phyloP scores from a whole-genome alignment of 2,888 invertebrate genomes.

The Pristionchus maxplancki region DNA sequence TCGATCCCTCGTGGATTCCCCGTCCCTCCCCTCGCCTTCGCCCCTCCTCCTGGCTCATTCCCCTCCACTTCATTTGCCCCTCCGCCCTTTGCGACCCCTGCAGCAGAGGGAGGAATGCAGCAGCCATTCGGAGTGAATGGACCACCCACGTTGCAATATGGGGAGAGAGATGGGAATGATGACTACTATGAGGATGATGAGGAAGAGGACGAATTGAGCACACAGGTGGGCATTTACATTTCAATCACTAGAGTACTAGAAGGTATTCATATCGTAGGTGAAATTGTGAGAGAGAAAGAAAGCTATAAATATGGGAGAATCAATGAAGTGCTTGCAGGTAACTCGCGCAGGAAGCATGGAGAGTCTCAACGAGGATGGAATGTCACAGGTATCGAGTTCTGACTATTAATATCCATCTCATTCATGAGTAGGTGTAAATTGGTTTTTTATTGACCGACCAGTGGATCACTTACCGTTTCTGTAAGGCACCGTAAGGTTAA shows the following conservation, averaged over 20 bases:
- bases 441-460: background rate
- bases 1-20: constrained; percentile 2
- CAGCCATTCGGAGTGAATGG: constrained; percentile 7
- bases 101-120: background rate
- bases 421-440: background rate
- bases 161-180: background rate
- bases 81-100: background rate
- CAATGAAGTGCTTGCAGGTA: no score
- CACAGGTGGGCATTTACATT: background rate
- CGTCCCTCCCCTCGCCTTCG: background rate
- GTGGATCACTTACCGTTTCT: background rate
- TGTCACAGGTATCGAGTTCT: background rate
- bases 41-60: background rate
- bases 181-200: constrained; percentile 10
- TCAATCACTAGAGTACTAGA: no score
- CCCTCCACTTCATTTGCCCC: constrained; percentile 24
- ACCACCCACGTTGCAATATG: constrained; percentile 9
- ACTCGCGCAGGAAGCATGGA: constrained; percentile 8
- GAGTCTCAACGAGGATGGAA: background rate
- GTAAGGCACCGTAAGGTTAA: background rate
- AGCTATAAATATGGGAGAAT: no score
- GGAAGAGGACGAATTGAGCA: constrained; percentile 22
- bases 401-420: no score
- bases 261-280: no score
- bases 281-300: no score